A percentile compares a stretch with the other conserved stretches of the same genome.
phyloP scores from a whole-genome alignment of 2,797 vertebrate species.

The Crax fasciolata region DNA sequence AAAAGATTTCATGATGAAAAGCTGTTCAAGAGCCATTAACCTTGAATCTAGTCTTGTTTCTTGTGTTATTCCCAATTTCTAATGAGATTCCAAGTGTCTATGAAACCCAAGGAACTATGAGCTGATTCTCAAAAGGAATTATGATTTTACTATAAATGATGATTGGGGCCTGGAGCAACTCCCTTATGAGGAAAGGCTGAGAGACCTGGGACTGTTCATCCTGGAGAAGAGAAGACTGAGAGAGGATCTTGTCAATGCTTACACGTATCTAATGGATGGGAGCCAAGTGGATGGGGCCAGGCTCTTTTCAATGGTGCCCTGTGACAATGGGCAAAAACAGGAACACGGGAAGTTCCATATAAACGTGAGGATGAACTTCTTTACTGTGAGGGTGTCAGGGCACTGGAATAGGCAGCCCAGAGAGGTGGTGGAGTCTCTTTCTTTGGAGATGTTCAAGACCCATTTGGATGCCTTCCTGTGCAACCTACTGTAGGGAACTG shows the following conservation, averaged over 20 bases:
- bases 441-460: no score
- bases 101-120: background rate
- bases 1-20: background rate
- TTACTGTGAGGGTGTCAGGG: no score
- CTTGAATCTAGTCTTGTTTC: background rate
- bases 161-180: background rate
- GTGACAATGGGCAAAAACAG: background rate
- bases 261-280: background rate
- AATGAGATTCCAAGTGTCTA: background rate
- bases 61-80: background rate
- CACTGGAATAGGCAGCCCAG: no score
- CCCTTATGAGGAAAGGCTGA: background rate
- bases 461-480: no score
- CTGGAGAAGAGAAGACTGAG: background rate
- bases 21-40: background rate
- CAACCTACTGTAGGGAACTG: no score
- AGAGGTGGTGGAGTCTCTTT: no score
- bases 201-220: background rate
- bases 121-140: background rate
- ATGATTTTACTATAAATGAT: no score
- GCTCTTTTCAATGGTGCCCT: background rate
- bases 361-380: background rate
- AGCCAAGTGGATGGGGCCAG: background rate
- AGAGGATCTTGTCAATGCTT: background rate
- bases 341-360: background rate